Evolutionary conservation across 37 sponge, comb jelly and placozoan genomes (phyloP).

Genomic region (Cladorhizidae sp.): DNA sequence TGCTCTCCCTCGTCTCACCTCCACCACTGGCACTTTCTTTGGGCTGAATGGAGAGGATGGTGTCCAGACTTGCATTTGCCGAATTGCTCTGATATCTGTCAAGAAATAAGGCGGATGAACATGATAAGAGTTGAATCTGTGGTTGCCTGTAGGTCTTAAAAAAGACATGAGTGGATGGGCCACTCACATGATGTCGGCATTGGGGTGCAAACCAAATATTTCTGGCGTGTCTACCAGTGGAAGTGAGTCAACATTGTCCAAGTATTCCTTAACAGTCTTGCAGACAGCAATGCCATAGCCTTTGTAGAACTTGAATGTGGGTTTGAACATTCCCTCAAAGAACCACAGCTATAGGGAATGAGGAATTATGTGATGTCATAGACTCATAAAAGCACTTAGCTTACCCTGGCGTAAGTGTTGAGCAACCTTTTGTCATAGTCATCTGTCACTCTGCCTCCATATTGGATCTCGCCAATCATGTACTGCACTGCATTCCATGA

Average conservation of each 20-base stretch:
- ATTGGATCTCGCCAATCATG: slow-evolving; percentile 97
- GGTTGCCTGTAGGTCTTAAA: background rate
- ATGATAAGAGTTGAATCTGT: background rate
- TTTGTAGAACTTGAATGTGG: slow-evolving; percentile 92
- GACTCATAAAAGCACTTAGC: background rate
- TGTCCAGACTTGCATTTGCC: slow-evolving; percentile 84
- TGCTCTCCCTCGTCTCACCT: slow-evolving; percentile 97
- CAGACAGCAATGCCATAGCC: slow-evolving; percentile 88
- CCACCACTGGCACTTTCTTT: slow-evolving; percentile 96
- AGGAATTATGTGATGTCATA: background rate
- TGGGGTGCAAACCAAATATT: slow-evolving; percentile 98
- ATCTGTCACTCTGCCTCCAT: slow-evolving; percentile 97
- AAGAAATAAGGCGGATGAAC: background rate
- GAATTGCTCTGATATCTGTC: slow-evolving; percentile 89
- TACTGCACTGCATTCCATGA: slow-evolving; percentile 94
- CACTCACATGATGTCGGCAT: slow-evolving; percentile 97
- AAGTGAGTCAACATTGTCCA: slow-evolving; percentile 88
- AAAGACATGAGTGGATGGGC: too few relatives aligned
- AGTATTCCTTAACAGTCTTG: slow-evolving; percentile 85
- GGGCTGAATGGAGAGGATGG: slow-evolving; percentile 97
- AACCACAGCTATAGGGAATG: slow-evolving; percentile 73
- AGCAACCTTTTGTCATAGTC: slow-evolving; percentile 95
- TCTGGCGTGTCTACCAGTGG: slow-evolving; percentile 97
- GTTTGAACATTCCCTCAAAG: slow-evolving; percentile 94
- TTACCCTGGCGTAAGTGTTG: slow-evolving; percentile 89